A percentile compares a stretch with the other conserved stretches of the same genome.
Evolutionary conservation across 2,113 vertebrate genomes (phyloP).

Genomic region (Origma solitaria): DNA sequence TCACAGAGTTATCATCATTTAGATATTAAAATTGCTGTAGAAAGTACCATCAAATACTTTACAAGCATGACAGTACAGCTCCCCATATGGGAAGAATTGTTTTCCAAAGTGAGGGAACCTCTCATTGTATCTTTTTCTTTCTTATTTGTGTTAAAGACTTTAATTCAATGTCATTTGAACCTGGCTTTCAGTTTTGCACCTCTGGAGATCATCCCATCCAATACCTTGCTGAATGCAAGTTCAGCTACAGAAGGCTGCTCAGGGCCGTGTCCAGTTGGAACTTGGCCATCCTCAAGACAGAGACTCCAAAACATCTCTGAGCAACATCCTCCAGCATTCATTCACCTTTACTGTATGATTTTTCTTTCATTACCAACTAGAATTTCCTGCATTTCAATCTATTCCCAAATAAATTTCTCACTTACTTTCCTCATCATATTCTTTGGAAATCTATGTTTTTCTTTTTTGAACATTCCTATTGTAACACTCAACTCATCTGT

Average conservation of each 20-base stretch:
- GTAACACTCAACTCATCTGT: neutral
- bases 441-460: neutral
- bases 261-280: fast-evolving
- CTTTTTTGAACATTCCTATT: neutral
- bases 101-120: neutral
- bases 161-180: neutral
- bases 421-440: neutral
- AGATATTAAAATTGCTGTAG: neutral
- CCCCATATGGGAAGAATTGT: neutral
- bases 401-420: neutral
- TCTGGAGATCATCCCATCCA: neutral
- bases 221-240: neutral
- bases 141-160: neutral
- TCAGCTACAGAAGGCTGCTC: neutral
- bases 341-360: neutral
- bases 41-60: neutral
- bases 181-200: neutral
- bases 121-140: neutral
- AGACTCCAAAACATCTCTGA: neutral
- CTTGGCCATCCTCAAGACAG: neutral
- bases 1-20: neutral
- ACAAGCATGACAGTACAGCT: neutral
- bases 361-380: neutral
- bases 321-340: neutral
- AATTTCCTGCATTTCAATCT: neutral